Evolutionary conservation across 2,888 invertebrate species (phyloP).

Genomic region (Erpobdella octoculata): DNA sequence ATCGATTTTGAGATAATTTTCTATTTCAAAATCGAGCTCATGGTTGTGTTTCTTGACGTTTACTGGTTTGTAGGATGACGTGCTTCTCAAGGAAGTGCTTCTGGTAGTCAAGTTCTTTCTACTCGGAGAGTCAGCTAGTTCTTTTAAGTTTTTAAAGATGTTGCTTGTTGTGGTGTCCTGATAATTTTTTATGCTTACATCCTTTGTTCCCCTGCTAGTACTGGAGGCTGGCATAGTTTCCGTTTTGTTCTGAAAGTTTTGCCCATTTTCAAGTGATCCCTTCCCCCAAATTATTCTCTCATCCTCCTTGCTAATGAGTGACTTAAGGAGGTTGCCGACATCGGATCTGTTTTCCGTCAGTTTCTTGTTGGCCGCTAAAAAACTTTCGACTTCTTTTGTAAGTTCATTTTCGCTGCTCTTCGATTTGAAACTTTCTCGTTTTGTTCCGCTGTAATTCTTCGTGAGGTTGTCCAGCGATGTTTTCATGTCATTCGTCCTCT

Average conservation of each 20-base stretch:
- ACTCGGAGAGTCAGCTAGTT: not conserved
- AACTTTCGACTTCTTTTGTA: conserved; percentile 13
- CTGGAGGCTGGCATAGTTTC: not conserved
- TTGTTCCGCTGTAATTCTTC: not conserved
- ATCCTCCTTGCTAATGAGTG: conserved; percentile 20
- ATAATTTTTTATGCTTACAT: too few species aligned
- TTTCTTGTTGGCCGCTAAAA: not conserved
- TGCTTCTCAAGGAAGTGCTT: not conserved
- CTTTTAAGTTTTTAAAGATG: too few species aligned
- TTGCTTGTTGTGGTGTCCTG: too few species aligned
- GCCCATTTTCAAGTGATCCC: not conserved
- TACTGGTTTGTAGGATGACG: not conserved
- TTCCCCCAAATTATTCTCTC: conserved; percentile 9
- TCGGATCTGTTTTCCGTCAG: not conserved
- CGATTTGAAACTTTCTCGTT: not conserved
- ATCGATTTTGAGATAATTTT: not conserved
- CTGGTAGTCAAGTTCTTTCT: not conserved
- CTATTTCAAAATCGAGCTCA: not conserved
- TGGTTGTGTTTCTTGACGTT: not conserved
- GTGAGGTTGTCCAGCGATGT: not conserved
- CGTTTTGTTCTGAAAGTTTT: not conserved
- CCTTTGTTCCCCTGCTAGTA: not conserved
- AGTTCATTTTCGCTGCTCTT: conserved; percentile 10
- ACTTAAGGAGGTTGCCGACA: not conserved
- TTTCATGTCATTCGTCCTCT: not conserved